These are phyloP conservation scores for Hypotaenidia philippensis DNA, from an alignment of 2,797 vertebrate species.

Conservation along the genomic window DNA sequence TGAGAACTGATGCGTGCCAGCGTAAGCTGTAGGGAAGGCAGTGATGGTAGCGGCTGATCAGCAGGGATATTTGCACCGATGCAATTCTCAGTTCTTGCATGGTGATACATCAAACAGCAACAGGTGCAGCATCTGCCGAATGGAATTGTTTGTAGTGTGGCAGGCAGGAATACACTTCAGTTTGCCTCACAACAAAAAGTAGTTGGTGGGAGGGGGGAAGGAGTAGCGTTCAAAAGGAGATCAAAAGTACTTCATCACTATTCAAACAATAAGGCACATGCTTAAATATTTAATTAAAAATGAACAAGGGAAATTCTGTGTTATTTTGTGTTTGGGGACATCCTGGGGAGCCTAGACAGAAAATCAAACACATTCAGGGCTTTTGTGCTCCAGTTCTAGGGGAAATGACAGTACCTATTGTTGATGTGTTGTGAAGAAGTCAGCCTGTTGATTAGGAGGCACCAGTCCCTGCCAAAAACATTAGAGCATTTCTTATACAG, in stretches of 20 bases:
- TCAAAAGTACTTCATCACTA: slow-evolving; percentile 40
- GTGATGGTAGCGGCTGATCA: not conserved
- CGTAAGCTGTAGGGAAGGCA: not conserved
- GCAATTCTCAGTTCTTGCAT: slow-evolving; percentile 25
- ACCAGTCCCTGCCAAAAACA: not conserved
- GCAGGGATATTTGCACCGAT: not conserved
- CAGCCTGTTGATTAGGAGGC: not conserved
- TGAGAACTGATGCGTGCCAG: not conserved
- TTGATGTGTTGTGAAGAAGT: not conserved
- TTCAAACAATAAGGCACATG: slow-evolving; percentile 35
- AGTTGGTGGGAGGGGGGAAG: not conserved
- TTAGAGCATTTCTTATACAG: not conserved
- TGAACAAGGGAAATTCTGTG: not conserved
- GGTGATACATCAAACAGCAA: slow-evolving; percentile 23
- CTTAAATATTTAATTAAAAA: slow-evolving; percentile 36
- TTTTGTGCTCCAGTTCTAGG: not conserved
- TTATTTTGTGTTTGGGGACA: slow-evolving; percentile 15
- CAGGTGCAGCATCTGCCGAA: slow-evolving; percentile 51
- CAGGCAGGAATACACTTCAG: slow-evolving; percentile 46
- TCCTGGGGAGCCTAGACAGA: not conserved
- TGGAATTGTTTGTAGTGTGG: slow-evolving; percentile 40
- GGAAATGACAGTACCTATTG: not conserved
- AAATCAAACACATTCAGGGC: slow-evolving; percentile 12
- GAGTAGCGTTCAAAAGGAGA: slow-evolving; percentile 14
- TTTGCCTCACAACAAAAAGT: slow-evolving; percentile 34